A percentile compares a stretch with the other conserved stretches of the same genome.
phyloP scores from a whole-genome alignment of 2,888 invertebrate genomes.

The Cataglyphis cursor region DNA sequence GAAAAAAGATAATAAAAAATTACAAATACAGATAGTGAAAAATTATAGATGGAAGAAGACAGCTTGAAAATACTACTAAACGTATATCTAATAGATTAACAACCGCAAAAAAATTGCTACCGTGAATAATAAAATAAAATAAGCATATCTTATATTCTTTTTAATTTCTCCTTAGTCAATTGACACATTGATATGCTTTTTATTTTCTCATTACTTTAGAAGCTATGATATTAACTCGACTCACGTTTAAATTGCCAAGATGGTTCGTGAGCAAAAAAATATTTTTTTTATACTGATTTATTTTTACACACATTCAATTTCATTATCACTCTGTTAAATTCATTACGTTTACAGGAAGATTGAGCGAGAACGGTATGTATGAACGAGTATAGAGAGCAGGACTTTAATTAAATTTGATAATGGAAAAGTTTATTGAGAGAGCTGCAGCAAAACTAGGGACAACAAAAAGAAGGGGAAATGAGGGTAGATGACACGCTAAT shows the following conservation, averaged over 20 bases:
- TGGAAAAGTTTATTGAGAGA: conserved; percentile 70
- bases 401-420: conserved; percentile 76
- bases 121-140: not conserved
- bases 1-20: not conserved
- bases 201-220: not conserved
- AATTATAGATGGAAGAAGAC: not conserved
- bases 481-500: conserved; percentile 62
- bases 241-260: not conserved
- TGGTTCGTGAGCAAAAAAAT: not conserved
- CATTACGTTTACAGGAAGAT: conserved; percentile 32
- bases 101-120: not conserved
- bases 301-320: not conserved
- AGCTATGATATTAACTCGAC: not conserved
- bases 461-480: not conserved
- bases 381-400: not conserved
- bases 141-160: not conserved
- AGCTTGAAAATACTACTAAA: not conserved
- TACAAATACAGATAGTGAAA: not conserved
- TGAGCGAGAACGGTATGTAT: conserved; percentile 11
- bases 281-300: not conserved
- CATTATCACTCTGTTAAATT: conserved; percentile 30
- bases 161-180: not conserved
- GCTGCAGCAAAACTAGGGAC: conserved; percentile 19
- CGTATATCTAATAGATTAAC: not conserved
- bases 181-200: not conserved